Conservation (phyloP, 2,888 invertebrate species). For the Prosopocoilus inquinatus region DNA sequence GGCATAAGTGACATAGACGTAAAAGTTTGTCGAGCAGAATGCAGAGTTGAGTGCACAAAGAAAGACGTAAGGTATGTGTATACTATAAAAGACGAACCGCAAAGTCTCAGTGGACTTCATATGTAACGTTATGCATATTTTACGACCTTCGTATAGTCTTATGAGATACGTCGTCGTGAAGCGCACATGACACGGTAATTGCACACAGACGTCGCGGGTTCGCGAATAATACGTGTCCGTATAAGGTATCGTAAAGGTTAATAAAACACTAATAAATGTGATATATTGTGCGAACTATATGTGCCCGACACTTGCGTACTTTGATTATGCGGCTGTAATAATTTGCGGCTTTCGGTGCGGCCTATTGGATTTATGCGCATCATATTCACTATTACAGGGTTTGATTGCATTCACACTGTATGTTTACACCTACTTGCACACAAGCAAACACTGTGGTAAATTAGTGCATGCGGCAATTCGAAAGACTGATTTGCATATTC, state of each 20-base stretch:
- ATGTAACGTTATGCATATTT: constrained; percentile 10
- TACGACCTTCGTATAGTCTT: constrained; percentile 5
- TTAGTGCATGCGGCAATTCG: constrained; percentile 17
- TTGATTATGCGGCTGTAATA: constrained; percentile 20
- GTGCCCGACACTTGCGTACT: constrained; percentile 17
- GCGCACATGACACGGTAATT: constrained; percentile 21
- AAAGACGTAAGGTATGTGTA: too few species aligned
- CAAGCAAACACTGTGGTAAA: constrained; percentile 10
- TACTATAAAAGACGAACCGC: too few species aligned
- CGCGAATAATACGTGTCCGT: constrained; percentile 13
- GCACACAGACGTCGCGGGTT: constrained; percentile 18
- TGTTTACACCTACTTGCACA: constrained; percentile 19
- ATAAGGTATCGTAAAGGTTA: constrained; percentile 18
- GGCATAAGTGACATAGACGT: too few species aligned
- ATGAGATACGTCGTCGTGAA: constrained; percentile 17
- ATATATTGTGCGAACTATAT: constrained; percentile 20
- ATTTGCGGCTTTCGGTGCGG: constrained; percentile 17
- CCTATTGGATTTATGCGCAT: constrained; percentile 22
- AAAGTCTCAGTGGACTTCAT: too few species aligned
- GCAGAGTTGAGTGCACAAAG: too few species aligned
- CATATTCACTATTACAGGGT: constrained; percentile 14
- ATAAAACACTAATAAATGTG: constrained; percentile 24
- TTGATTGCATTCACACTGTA: constrained; percentile 17
- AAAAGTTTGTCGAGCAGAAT: too few species aligned
- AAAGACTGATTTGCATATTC: constrained; percentile 11